A percentile compares a stretch with the other conserved stretches of the same genome.
These are phyloP conservation scores for Ctenoplectra terminalis DNA, from an alignment of 1,140 invertebrate genomes.

Conservation along the genomic window DNA sequence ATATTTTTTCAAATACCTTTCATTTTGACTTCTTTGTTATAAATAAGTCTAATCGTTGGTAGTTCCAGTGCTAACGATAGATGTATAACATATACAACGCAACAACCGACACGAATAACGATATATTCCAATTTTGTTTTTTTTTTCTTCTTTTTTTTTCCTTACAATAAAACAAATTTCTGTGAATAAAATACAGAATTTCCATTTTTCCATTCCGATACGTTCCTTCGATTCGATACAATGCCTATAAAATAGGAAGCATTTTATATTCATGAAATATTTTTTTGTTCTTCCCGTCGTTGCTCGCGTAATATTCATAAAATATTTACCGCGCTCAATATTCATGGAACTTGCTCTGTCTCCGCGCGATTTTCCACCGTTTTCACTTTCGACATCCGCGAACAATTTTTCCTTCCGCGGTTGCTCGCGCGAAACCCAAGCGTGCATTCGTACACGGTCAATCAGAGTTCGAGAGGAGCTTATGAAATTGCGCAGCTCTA, in stretches of 20 bases:
- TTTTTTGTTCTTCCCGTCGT: background rate
- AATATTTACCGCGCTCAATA: background rate
- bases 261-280: constrained; percentile 22
- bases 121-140: too few relatives aligned
- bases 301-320: background rate
- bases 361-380: background rate
- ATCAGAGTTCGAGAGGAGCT: background rate
- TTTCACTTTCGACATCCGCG: background rate
- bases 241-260: background rate
- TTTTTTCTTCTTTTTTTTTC: too few relatives aligned
- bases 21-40: too few relatives aligned
- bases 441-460: background rate
- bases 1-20: too few relatives aligned
- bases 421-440: background rate
- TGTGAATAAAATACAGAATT: background rate
- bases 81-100: too few relatives aligned
- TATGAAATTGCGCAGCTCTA: background rate
- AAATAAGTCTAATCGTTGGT: too few relatives aligned
- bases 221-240: background rate
- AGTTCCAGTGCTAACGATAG: too few relatives aligned
- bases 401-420: background rate
- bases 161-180: too few relatives aligned
- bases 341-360: background rate
- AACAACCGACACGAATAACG: too few relatives aligned
- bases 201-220: too few relatives aligned